Conservation (phyloP, 2,113 vertebrate genomes). For the Amazona vittata region DNA sequence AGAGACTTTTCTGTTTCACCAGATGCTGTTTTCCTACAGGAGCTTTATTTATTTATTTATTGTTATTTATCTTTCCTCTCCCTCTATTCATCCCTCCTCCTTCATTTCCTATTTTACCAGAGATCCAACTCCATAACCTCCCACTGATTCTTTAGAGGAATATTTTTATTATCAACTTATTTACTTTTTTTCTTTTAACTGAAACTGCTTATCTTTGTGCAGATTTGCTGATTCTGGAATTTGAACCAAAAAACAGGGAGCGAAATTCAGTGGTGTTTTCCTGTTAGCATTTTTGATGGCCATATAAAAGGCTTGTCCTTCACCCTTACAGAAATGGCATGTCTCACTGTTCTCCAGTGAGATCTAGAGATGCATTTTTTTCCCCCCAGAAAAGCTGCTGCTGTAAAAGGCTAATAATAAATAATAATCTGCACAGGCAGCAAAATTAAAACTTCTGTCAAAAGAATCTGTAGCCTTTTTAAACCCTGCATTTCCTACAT, state of each 20-base stretch:
- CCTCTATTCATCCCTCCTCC: not conserved
- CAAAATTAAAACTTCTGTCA: not conserved
- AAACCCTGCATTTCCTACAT: not conserved
- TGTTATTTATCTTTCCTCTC: slow-evolving; percentile 36
- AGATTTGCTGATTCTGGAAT: slow-evolving; percentile 4
- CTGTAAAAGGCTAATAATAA: not conserved
- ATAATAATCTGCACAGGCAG: not conserved
- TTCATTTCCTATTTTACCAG: slow-evolving; percentile 29
- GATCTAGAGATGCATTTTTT: not conserved
- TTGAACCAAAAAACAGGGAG: not conserved
- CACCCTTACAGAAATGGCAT: not conserved
- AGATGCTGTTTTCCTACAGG: slow-evolving; percentile 67
- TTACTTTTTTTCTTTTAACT: not conserved
- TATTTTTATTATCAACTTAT: not conserved
- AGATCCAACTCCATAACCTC: slow-evolving; percentile 33
- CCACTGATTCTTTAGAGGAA: not conserved
- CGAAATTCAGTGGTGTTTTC: not conserved
- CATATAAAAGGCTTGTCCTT: not conserved
- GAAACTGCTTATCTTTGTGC: not conserved
- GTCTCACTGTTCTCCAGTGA: not conserved
- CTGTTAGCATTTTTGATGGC: slow-evolving; percentile 23
- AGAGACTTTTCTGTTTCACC: slow-evolving; percentile 61
- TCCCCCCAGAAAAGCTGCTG: not conserved
- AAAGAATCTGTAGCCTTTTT: not conserved
- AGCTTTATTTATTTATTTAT: not conserved